Conservation (phyloP, 2,888 invertebrate species). For the Meteorus colon region DNA sequence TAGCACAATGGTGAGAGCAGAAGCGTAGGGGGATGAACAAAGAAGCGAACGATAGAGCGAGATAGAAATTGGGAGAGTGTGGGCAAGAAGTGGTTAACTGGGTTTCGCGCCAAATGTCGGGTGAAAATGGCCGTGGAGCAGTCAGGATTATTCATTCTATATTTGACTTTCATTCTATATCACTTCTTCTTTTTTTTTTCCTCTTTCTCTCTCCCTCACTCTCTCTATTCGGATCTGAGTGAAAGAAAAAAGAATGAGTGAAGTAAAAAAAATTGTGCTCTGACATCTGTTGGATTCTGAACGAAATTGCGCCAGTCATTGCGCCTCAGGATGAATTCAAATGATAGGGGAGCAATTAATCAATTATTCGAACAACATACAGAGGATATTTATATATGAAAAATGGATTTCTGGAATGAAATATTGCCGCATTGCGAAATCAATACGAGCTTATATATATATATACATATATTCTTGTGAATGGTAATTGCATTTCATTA, state of each 20-base stretch:
- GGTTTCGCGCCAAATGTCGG: conserved; percentile 26
- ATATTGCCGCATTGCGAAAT: conserved; percentile 17
- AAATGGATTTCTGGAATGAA: conserved; percentile 17
- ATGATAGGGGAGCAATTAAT: conserved; percentile 14
- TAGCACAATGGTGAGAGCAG: not conserved
- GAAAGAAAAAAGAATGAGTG: not conserved
- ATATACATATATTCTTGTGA: too few relatives aligned
- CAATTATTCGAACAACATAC: not conserved
- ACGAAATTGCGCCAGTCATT: not conserved
- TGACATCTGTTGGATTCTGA: conserved; percentile 24
- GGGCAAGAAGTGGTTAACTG: conserved; percentile 21
- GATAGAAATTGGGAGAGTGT: not conserved
- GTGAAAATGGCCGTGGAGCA: not conserved
- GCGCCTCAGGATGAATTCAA: not conserved
- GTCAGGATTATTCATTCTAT: conserved; percentile 13
- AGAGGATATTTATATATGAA: not conserved
- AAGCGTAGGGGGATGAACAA: not conserved
- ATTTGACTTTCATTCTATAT: conserved; percentile 20
- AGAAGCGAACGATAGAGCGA: not conserved
- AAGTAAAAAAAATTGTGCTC: conserved; percentile 4
- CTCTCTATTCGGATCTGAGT: not conserved
- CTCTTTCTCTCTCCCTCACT: not conserved
- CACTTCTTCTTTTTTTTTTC: not conserved
- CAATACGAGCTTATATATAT: conserved; percentile 3
- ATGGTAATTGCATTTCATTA: too few relatives aligned